These are phyloP conservation scores for Dasypolia templi DNA, from an alignment of 2,888 invertebrate genomes.

Conservation along the genomic window DNA sequence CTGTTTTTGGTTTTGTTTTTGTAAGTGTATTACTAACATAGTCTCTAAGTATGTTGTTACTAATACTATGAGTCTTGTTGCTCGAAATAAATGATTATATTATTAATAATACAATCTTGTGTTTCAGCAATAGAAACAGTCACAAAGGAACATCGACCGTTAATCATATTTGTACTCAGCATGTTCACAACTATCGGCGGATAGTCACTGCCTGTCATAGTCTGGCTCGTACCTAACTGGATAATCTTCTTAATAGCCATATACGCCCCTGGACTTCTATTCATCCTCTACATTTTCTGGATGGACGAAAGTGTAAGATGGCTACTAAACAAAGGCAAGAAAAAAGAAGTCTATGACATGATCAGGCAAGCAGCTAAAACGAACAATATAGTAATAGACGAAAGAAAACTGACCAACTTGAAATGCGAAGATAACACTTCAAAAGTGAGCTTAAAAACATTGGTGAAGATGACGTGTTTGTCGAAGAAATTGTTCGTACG, in stretches of 20 bases:
- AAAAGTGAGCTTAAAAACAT: constrained; percentile 25
- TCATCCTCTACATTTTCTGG: constrained; percentile 91
- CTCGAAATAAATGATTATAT: too few species aligned
- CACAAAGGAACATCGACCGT: constrained; percentile 65
- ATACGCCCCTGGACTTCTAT: constrained; percentile 92
- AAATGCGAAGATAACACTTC: constrained; percentile 68
- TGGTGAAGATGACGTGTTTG: constrained; percentile 63
- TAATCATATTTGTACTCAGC: constrained; percentile 59
- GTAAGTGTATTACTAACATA: too few species aligned
- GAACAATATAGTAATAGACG: constrained; percentile 74
- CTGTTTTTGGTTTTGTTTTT: too few species aligned
- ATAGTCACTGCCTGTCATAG: constrained; percentile 47
- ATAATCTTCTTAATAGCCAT: constrained; percentile 91
- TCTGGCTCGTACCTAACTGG: constrained; percentile 91
- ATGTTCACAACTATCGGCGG: constrained; percentile 45
- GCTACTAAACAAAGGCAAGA: constrained; percentile 92
- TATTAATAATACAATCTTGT: background rate
- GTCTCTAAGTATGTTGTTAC: too few species aligned
- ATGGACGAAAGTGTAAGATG: constrained; percentile 94
- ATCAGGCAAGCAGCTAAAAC: constrained; percentile 90
- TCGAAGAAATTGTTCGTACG: constrained; percentile 73
- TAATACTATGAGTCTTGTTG: too few species aligned
- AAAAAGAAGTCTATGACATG: constrained; percentile 91
- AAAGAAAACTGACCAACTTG: constrained; percentile 69
- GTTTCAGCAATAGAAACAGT: constrained; percentile 82